Conservation (phyloP, 2,888 invertebrate genomes). For the Cephus nigrinus region DNA sequence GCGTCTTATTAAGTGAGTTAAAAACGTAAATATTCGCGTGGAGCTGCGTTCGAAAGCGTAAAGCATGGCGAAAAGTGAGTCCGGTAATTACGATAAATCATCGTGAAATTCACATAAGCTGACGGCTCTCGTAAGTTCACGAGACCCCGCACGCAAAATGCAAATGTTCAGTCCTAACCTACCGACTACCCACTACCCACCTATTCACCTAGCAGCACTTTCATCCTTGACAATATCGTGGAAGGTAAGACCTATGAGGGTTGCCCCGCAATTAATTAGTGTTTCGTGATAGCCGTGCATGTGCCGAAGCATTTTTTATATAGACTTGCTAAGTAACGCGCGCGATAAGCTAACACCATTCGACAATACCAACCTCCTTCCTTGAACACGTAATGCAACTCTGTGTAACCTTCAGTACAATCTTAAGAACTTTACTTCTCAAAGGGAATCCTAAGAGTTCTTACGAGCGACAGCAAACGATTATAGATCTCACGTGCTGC, state of each 20-base stretch:
- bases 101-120: conserved; percentile 58
- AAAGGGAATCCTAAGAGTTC: no score
- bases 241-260: conserved; percentile 27
- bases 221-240: no score
- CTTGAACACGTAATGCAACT: conserved; percentile 32
- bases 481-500: no score
- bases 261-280: conserved; percentile 62
- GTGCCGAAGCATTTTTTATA: conserved; percentile 46
- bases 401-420: neutral
- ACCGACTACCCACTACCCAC: no score
- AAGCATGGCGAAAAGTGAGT: conserved; percentile 57
- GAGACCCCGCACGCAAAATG: conserved; percentile 61
- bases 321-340: conserved; percentile 25
- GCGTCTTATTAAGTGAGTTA: neutral
- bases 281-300: conserved; percentile 61
- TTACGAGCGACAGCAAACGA: no score
- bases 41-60: conserved; percentile 27
- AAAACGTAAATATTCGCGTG: neutral
- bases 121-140: conserved; percentile 60
- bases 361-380: conserved; percentile 33
- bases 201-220: no score
- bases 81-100: conserved; percentile 57
- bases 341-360: conserved; percentile 55
- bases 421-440: no score
- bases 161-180: conserved; percentile 39